phyloP scores from a whole-genome alignment of 2,888 invertebrate species.

The Ormyrus labotus region DNA sequence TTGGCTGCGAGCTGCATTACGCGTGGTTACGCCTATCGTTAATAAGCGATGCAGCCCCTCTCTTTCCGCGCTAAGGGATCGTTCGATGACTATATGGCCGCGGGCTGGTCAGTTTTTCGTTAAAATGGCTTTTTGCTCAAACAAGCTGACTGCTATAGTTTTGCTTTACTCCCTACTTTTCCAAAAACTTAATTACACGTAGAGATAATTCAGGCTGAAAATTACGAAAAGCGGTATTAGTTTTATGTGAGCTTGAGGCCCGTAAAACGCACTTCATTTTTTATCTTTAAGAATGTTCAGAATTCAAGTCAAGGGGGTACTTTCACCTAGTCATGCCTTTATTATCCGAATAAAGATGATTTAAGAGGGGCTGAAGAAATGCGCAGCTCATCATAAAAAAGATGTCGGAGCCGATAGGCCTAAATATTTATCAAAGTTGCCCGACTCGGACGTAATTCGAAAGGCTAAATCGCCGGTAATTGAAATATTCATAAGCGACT shows the following conservation, averaged over 20 bases:
- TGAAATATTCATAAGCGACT: slow-evolving; percentile 5
- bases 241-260: no score
- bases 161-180: no score
- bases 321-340: neutral
- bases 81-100: slow-evolving; percentile 34
- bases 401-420: no score
- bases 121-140: no score
- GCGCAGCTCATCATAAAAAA: no score
- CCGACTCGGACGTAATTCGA: neutral
- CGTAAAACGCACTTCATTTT: no score
- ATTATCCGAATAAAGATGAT: slow-evolving; percentile 43
- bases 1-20: slow-evolving; percentile 66
- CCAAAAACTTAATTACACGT: no score
- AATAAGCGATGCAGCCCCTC: slow-evolving; percentile 16
- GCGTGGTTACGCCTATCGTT: slow-evolving; percentile 72
- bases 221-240: no score
- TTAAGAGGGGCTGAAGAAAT: slow-evolving; percentile 7
- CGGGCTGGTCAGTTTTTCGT: neutral
- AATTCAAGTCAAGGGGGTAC: neutral
- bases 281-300: no score
- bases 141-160: no score
- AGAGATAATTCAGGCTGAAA: no score
- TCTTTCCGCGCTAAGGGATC: slow-evolving; percentile 21
- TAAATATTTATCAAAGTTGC: no score
- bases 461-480: slow-evolving; percentile 3